Evolutionary conservation across 2,888 invertebrate species (phyloP), one percentile per base, ranked within the genome.

Genomic region (Drepanosiphum platanoidis): DNA sequence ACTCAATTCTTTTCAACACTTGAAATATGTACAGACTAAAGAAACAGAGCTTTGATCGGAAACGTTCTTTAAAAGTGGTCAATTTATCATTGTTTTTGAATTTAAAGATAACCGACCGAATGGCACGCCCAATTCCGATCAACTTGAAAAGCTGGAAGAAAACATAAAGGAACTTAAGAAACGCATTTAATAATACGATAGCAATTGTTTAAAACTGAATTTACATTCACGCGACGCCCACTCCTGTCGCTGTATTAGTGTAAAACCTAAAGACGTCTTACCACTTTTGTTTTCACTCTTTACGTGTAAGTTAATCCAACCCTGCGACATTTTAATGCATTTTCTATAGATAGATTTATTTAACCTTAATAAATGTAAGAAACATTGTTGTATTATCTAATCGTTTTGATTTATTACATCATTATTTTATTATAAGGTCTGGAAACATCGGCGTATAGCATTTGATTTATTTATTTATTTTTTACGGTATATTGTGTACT

Each of bases 391-490:
- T 61, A n/a, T 61, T 61, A 61, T 61, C 22, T n/a, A 22, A n/a
- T 58, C 61, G 9, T n/a, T 61, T 22, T 72, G 72, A 72, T 72
- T 72, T 72, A 72, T 72, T 46, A 18, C 18, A 72, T 18, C 42
- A 72, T 72, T 46, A 18, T 9, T 42, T 18, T 72, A 72, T 3
- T 1, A 30, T 72, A 42, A 72, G 27, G 42, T 30, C 72, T 72
- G 42, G 72, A 15, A 46, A 42, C 42, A 72, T 72, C 27, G 42
- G 30, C 42, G n/a, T n/a, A 27, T 8, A 46, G 13, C 18, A 36
- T 72, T 72, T 72, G 72, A 72, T 72, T 46, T 72, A 46, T 72
- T 61, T 61, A 27, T n/a, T 58, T 61, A 72, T 72, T 13, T 70
- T 70, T 42, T 30, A 42, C 27, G 30, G 18, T 52, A 52, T 32